A percentile compares a stretch with the other conserved stretches of the same genome.
These are phyloP conservation scores for Laspeyria flexula DNA, from an alignment of 2,888 invertebrate species.

Conservation along the genomic window DNA sequence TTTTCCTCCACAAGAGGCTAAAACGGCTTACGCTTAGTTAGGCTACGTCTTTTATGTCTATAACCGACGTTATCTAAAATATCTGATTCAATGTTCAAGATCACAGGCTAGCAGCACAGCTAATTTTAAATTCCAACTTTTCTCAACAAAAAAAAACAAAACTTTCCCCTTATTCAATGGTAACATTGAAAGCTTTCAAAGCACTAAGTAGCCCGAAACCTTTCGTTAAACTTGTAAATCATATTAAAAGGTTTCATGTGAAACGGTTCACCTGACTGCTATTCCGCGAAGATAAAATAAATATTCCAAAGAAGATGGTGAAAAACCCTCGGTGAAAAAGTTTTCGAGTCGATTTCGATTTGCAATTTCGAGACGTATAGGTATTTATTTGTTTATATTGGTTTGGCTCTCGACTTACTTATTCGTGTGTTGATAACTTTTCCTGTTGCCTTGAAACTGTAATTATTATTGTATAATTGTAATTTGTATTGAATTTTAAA, in stretches of 20 bases:
- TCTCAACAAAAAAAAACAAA: constrained; percentile 20
- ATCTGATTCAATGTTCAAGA: neutral
- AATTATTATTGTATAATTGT: too few species aligned
- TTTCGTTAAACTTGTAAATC: constrained; percentile 59
- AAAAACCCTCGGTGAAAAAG: constrained; percentile 25
- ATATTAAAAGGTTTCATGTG: constrained; percentile 60
- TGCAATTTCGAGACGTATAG: constrained; percentile 5
- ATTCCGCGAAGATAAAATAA: constrained; percentile 45
- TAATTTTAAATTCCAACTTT: constrained; percentile 21
- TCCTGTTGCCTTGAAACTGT: too few species aligned
- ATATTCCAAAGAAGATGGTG: constrained; percentile 37
- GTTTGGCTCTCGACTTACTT: neutral
- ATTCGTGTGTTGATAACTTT: too few species aligned
- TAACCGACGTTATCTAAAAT: too few species aligned
- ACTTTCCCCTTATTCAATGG: constrained; percentile 34
- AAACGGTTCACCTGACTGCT: constrained; percentile 53
- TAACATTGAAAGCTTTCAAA: constrained; percentile 49
- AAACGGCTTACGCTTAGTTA: too few species aligned
- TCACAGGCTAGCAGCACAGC: constrained; percentile 1
- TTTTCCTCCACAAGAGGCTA: too few species aligned
- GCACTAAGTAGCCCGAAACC: constrained; percentile 44
- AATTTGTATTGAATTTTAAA: too few species aligned
- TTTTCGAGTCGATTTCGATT: constrained; percentile 19
- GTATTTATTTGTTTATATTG: neutral
- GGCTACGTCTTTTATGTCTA: too few species aligned